These are phyloP conservation scores for Synergus gifuensis DNA, from an alignment of 2,888 invertebrate species.

Conservation along the genomic window DNA sequence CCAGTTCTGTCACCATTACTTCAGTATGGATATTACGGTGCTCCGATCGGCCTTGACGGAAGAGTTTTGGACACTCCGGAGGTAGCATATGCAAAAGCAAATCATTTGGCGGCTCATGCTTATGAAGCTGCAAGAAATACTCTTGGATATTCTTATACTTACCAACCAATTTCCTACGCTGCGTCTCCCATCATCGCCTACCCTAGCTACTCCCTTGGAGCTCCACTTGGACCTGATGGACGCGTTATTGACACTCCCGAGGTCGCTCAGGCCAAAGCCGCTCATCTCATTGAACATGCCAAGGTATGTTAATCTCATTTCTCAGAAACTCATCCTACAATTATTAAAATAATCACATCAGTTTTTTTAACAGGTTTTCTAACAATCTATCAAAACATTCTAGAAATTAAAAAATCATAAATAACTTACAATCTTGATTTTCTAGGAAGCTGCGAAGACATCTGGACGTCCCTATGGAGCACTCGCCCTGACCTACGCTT, in stretches of 20 bases:
- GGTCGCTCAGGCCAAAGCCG: constrained; percentile 72
- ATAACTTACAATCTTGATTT: constrained; percentile 20
- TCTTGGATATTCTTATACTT: constrained; percentile 15
- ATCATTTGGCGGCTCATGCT: constrained; percentile 70
- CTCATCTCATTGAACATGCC: constrained; percentile 68
- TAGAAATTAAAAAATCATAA: not conserved
- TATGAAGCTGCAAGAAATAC: constrained; percentile 56
- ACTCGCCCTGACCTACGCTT: constrained; percentile 66
- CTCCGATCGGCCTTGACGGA: constrained; percentile 65
- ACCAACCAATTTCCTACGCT: constrained; percentile 52
- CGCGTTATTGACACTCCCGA: constrained; percentile 72
- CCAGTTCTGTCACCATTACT: not conserved
- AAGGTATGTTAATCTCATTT: constrained; percentile 51
- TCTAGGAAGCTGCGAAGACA: constrained; percentile 62
- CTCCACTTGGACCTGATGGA: constrained; percentile 71
- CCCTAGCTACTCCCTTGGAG: constrained; percentile 52
- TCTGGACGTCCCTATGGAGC: constrained; percentile 67
- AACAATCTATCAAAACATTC: not conserved
- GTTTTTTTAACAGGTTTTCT: not conserved
- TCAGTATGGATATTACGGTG: constrained; percentile 45
- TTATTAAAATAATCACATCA: not conserved
- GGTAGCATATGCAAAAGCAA: constrained; percentile 67
- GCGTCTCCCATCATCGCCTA: constrained; percentile 6
- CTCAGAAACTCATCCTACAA: not conserved
- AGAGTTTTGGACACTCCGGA: constrained; percentile 67